A percentile compares a stretch with the other conserved stretches of the same genome.
phyloP scores from a whole-genome alignment of 1,140 invertebrate species.

The Teleogryllus occipitalis region DNA sequence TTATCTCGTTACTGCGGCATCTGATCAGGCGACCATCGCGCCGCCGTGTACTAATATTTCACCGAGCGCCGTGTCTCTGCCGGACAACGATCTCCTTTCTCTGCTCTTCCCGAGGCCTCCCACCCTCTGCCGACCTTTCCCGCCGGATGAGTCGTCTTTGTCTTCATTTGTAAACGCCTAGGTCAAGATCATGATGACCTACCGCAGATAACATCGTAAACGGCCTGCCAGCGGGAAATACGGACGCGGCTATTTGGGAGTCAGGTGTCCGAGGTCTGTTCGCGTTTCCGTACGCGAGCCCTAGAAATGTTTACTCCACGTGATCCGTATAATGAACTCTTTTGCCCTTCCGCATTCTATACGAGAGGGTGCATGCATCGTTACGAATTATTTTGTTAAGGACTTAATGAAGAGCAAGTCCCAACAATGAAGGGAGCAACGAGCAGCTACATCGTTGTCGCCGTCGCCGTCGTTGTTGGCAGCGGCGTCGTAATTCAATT shows the following conservation, averaged over 20 bases:
- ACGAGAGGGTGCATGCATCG: too few species aligned
- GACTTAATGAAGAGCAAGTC: too few species aligned
- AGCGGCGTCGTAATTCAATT: too few species aligned
- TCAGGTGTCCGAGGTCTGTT: not conserved
- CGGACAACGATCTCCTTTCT: not conserved
- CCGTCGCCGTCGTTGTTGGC: too few species aligned
- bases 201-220: not conserved
- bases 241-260: not conserved
- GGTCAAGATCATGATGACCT: not conserved
- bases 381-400: too few species aligned
- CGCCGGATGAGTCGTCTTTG: not conserved
- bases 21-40: not conserved
- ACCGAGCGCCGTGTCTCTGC: not conserved
- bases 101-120: not conserved
- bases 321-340: too few species aligned
- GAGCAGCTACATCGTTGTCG: too few species aligned
- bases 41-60: conserved; percentile 3
- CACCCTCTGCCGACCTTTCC: not conserved
- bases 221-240: not conserved
- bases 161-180: not conserved
- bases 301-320: too few species aligned
- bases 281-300: too few species aligned
- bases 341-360: too few species aligned
- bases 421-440: too few species aligned
- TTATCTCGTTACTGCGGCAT: not conserved